Evolutionary conservation across 2,888 invertebrate genomes (phyloP).

Genomic region (Dexiosoma caninum): DNA sequence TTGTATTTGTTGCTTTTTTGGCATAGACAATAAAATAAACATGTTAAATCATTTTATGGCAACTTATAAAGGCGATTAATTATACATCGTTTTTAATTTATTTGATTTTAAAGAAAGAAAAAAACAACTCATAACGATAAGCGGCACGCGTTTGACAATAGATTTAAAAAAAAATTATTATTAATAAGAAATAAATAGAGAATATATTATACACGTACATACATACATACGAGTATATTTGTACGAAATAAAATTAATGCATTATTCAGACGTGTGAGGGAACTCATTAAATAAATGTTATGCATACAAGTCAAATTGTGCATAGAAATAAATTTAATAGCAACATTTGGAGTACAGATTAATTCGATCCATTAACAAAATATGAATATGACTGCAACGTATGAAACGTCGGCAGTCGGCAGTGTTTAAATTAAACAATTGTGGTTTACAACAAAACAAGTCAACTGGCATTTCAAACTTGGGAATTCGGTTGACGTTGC

Average conservation of each 20-base stretch:
- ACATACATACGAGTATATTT: too few species aligned
- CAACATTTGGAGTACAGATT: not conserved
- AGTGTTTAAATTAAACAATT: too few species aligned
- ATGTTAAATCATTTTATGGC: slow-evolving; percentile 42
- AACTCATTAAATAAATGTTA: not conserved
- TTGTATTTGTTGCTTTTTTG: not conserved
- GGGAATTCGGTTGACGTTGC: too few species aligned
- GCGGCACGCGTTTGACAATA: slow-evolving; percentile 38
- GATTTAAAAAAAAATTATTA: not conserved
- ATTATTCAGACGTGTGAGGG: not conserved
- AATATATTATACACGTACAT: too few species aligned
- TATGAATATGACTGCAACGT: too few species aligned
- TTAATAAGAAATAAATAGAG: not conserved
- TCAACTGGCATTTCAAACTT: too few species aligned
- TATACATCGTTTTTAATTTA: slow-evolving; percentile 11
- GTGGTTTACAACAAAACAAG: too few species aligned
- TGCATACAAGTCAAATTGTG: not conserved
- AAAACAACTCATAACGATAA: not conserved
- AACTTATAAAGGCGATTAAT: slow-evolving; percentile 36
- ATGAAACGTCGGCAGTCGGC: too few species aligned
- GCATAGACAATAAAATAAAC: slow-evolving; percentile 25
- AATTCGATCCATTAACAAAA: too few species aligned
- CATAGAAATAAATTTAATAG: not conserved
- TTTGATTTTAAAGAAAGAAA: not conserved
- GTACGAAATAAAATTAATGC: not conserved